These are phyloP conservation scores for Acronicta alni DNA, from an alignment of 2,888 invertebrate genomes.

Conservation along the genomic window DNA sequence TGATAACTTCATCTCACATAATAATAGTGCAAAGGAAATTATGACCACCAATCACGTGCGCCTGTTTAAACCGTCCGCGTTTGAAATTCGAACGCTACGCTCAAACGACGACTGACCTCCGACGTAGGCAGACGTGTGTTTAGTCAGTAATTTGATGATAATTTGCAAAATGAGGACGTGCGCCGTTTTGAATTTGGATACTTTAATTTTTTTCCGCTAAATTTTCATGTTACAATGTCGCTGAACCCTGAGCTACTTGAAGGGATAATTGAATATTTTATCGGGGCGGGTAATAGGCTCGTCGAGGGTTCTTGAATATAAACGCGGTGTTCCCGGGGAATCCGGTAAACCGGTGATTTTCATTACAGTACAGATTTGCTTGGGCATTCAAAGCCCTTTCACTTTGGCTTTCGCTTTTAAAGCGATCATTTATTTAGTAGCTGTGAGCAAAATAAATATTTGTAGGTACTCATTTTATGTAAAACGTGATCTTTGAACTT, in stretches of 20 bases:
- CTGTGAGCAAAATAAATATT: constrained; percentile 14
- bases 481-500: constrained; percentile 24
- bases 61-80: constrained; percentile 63
- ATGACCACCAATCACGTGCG: constrained; percentile 76
- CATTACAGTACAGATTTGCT: constrained; percentile 36
- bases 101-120: constrained; percentile 69
- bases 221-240: constrained; percentile 67
- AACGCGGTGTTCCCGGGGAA: constrained; percentile 48
- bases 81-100: constrained; percentile 75
- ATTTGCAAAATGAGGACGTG: constrained; percentile 70
- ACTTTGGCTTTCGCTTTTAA: constrained; percentile 45
- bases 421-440: constrained; percentile 27
- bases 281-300: constrained; percentile 58
- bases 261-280: constrained; percentile 78
- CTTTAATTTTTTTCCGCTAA: constrained; percentile 58
- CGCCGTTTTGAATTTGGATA: constrained; percentile 51
- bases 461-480: constrained; percentile 26
- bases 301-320: constrained; percentile 73
- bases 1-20: constrained; percentile 85
- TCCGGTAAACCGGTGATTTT: constrained; percentile 45
- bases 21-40: constrained; percentile 76
- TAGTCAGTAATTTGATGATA: constrained; percentile 73
- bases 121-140: constrained; percentile 74
- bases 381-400: constrained; percentile 34
- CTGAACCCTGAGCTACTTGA: constrained; percentile 72